These are phyloP conservation scores for Aplysina aerophoba DNA, from an alignment of 37 sponge, comb jelly and placozoan species.

Conservation along the genomic window DNA sequence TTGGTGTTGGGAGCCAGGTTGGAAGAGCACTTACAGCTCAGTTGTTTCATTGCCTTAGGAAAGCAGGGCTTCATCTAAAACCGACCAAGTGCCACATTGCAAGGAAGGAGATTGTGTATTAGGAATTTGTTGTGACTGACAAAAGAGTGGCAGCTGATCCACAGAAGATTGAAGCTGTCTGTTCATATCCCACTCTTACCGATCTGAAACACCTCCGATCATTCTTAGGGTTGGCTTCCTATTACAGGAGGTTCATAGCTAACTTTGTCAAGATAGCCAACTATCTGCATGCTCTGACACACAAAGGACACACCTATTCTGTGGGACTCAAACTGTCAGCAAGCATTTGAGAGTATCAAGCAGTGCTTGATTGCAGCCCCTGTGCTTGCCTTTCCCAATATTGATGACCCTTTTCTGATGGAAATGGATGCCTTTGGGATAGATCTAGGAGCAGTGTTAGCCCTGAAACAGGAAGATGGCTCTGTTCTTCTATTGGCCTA, in stretches of 20 bases:
- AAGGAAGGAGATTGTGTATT: constrained; percentile 24
- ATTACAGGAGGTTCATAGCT: constrained; percentile 24
- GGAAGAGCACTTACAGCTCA: constrained; percentile 27
- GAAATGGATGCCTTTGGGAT: constrained; percentile 51
- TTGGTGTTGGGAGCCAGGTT: constrained; percentile 30
- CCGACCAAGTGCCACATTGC: constrained; percentile 41
- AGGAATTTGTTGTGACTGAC: constrained; percentile 43
- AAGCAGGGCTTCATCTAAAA: constrained; percentile 35
- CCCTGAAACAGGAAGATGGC: constrained; percentile 35
- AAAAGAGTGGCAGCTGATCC: constrained; percentile 38
- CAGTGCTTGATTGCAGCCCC: constrained; percentile 27
- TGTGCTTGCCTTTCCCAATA: constrained; percentile 44
- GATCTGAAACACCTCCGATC: constrained; percentile 34
- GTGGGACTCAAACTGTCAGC: constrained; percentile 38
- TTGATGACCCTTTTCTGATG: constrained; percentile 24
- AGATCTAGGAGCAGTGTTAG: constrained; percentile 51
- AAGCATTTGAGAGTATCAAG: constrained; percentile 45
- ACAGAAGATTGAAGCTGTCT: constrained; percentile 33
- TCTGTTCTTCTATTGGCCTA: constrained; percentile 28
- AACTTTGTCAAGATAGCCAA: constrained; percentile 11
- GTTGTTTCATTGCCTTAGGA: constrained; percentile 28
- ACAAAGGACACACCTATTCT: constrained; percentile 19
- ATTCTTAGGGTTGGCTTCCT: constrained; percentile 38
- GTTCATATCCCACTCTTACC: background rate
- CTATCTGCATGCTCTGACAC: constrained; percentile 6